Percentiles rank a stretch among this genome's conserved stretches.
These are phyloP conservation scores for Moxostoma hubbsi DNA, from an alignment of 2,797 vertebrate genomes.

Conservation along the genomic window DNA sequence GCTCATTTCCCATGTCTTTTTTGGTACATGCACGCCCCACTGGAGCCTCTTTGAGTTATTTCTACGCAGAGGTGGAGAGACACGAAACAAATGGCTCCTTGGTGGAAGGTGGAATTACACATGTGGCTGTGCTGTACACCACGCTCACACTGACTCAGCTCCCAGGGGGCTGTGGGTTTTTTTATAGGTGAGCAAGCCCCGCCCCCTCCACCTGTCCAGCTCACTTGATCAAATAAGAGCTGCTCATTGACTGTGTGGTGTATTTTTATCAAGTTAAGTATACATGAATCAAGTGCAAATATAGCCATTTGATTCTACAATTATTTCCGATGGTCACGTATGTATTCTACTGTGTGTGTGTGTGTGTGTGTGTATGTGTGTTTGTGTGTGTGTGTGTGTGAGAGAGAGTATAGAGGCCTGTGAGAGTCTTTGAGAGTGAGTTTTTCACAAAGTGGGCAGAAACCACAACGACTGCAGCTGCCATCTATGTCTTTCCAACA, in stretches of 20 bases:
- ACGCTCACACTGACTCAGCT: slow-evolving; percentile 70
- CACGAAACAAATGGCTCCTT: slow-evolving; percentile 55
- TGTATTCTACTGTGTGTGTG: no score
- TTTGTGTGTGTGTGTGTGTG: no score
- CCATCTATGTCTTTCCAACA: slow-evolving; percentile 32
- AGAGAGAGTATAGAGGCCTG: no score
- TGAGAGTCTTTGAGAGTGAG: no score
- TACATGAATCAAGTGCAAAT: no score
- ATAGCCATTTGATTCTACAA: no score
- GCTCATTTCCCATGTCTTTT: not conserved
- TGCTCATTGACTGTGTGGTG: slow-evolving; percentile 1
- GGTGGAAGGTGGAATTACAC: slow-evolving; percentile 67
- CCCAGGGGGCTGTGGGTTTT: slow-evolving; percentile 47
- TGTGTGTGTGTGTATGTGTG: no score
- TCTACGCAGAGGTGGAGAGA: slow-evolving; percentile 45
- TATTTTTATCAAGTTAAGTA: no score
- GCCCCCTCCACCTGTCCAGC: slow-evolving; percentile 48
- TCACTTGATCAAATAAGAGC: slow-evolving; percentile 43
- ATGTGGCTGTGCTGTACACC: slow-evolving; percentile 13
- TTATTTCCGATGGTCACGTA: no score
- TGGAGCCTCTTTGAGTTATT: slow-evolving; percentile 37
- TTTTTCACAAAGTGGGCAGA: no score
- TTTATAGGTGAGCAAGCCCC: slow-evolving; percentile 66
- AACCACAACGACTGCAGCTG: no score
- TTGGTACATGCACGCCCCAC: not conserved